Percentiles rank a stretch among this genome's conserved stretches.
These are phyloP conservation scores for Parasteatoda lunata DNA, from an alignment of 2,888 invertebrate species.

Conservation along the genomic window DNA sequence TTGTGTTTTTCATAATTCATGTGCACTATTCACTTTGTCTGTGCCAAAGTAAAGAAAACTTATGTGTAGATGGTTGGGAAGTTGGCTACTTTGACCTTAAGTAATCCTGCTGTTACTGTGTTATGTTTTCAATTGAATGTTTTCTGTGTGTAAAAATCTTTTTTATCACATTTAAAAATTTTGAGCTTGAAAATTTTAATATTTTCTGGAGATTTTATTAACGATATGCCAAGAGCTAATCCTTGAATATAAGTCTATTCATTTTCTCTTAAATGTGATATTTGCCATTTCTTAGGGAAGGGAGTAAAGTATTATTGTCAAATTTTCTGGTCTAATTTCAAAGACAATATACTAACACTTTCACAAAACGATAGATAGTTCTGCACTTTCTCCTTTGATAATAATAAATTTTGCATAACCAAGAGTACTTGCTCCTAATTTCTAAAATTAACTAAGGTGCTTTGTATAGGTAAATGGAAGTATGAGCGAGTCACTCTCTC, in stretches of 20 bases:
- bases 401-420: slow-evolving; percentile 23
- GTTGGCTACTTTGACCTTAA: slow-evolving; percentile 66
- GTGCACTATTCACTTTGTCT: slow-evolving; percentile 66
- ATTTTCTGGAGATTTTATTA: slow-evolving; percentile 66
- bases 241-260: slow-evolving; percentile 63
- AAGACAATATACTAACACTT: slow-evolving; percentile 47
- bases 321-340: slow-evolving; percentile 30
- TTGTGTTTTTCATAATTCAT: slow-evolving; percentile 43
- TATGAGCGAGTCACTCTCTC: background rate
- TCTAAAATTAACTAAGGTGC: slow-evolving; percentile 52
- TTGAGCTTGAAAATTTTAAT: slow-evolving; percentile 67
- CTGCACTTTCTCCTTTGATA: slow-evolving; percentile 49
- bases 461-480: slow-evolving; percentile 23
- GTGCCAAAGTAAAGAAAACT: slow-evolving; percentile 64
- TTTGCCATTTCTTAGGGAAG: slow-evolving; percentile 65
- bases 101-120: slow-evolving; percentile 47
- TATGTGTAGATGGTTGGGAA: slow-evolving; percentile 42
- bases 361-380: slow-evolving; percentile 60
- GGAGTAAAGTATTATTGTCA: slow-evolving; percentile 42
- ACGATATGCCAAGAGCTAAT: slow-evolving; percentile 65
- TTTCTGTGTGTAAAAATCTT: slow-evolving; percentile 57
- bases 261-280: slow-evolving; percentile 68
- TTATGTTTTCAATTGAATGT: slow-evolving; percentile 51
- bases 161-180: slow-evolving; percentile 65
- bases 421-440: slow-evolving; percentile 16